These are phyloP conservation scores for Liasis olivaceus DNA, from an alignment of 2,797 vertebrate species.

Conservation along the genomic window DNA sequence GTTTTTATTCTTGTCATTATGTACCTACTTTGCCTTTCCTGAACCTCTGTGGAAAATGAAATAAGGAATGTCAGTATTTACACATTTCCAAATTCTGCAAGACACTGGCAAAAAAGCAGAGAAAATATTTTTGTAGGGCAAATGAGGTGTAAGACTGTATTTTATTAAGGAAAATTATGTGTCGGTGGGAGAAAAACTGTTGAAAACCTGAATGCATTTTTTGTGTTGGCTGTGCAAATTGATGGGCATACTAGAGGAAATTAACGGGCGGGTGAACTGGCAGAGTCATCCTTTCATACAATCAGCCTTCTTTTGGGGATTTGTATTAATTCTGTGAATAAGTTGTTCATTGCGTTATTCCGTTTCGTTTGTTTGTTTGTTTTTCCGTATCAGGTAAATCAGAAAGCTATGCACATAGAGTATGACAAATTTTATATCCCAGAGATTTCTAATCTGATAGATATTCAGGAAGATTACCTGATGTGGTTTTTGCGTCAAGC, in stretches of 20 bases:
- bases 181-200: neutral
- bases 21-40: neutral
- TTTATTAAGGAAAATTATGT: neutral
- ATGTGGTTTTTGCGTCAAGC: conserved; percentile 97
- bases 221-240: neutral
- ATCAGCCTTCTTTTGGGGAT: neutral
- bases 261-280: neutral
- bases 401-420: conserved; percentile 90
- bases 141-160: neutral
- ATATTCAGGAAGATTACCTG: conserved; percentile 99
- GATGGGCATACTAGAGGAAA: neutral
- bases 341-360: neutral
- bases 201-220: neutral
- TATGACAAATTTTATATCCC: conserved; percentile 94
- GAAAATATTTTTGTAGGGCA: neutral
- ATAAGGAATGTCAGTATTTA: neutral
- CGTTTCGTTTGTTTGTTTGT: accelerated
- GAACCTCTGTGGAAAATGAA: neutral
- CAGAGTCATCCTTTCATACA: neutral
- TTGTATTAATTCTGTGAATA: neutral
- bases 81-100: neutral
- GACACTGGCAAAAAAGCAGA: neutral
- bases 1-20: neutral
- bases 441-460: conserved; percentile 91
- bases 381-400: conserved; percentile 83